Evolutionary conservation across 2,113 vertebrate species (phyloP).

Genomic region (Stercorarius parasiticus): DNA sequence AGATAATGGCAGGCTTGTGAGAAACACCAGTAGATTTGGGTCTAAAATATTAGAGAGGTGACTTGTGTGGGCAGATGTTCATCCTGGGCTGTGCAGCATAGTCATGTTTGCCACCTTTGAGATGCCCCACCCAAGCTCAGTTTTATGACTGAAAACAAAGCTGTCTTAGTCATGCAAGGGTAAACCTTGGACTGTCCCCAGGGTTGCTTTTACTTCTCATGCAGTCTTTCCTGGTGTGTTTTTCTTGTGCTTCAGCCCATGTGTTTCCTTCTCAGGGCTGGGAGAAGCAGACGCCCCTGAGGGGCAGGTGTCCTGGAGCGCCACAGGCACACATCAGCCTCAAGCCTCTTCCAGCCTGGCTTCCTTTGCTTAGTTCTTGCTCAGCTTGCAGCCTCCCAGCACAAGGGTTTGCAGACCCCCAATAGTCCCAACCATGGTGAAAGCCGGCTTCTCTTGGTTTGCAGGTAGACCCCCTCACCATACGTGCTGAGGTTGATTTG

Average conservation of each 20-base stretch:
- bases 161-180: background rate
- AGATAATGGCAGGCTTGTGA: background rate
- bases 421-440: accelerated
- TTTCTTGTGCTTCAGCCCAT: background rate
- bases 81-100: background rate
- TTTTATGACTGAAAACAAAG: background rate
- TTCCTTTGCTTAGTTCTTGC: background rate
- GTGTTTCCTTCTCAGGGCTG: background rate
- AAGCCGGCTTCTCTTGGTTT: background rate
- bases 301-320: background rate
- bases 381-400: background rate
- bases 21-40: background rate
- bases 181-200: background rate
- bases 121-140: background rate
- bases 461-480: accelerated
- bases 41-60: background rate
- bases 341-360: background rate
- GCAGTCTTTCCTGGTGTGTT: background rate
- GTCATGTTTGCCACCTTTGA: background rate
- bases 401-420: accelerated
- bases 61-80: background rate
- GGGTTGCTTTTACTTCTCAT: background rate
- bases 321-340: background rate
- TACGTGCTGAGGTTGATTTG: accelerated
- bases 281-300: background rate